phyloP scores from a whole-genome alignment of 2,113 vertebrate species.

The Nipponia nippon region DNA sequence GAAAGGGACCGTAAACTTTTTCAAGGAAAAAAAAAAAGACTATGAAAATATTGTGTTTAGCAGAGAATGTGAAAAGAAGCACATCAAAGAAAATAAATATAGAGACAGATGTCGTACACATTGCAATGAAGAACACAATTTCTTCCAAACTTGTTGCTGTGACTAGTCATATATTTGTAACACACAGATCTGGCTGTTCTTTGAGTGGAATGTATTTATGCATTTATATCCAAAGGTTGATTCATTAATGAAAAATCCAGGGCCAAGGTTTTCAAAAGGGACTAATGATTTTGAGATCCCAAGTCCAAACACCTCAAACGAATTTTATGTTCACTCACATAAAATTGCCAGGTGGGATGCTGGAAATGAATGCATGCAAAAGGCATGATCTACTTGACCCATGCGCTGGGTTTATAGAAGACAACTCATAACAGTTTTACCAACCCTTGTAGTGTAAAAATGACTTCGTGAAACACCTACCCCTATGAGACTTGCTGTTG shows the following conservation, averaged over 20 bases:
- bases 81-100: not conserved
- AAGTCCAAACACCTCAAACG: not conserved
- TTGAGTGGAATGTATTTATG: not conserved
- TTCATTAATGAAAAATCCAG: not conserved
- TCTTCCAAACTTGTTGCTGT: not conserved
- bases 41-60: not conserved
- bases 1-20: not conserved
- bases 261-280: not conserved
- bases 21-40: not conserved
- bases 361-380: not conserved
- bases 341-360: not conserved
- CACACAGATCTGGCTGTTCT: not conserved
- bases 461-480: not conserved
- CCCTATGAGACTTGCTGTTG: accelerated
- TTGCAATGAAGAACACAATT: not conserved
- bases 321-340: not conserved
- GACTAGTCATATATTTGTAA: not conserved
- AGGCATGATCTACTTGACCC: not conserved
- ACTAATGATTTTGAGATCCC: not conserved
- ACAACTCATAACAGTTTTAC: not conserved
- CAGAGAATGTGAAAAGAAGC: not conserved
- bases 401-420: not conserved
- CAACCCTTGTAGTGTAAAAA: not conserved
- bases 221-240: not conserved
- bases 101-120: not conserved